phyloP scores from a whole-genome alignment of 2,113 vertebrate species.

The Saiga tatarica region DNA sequence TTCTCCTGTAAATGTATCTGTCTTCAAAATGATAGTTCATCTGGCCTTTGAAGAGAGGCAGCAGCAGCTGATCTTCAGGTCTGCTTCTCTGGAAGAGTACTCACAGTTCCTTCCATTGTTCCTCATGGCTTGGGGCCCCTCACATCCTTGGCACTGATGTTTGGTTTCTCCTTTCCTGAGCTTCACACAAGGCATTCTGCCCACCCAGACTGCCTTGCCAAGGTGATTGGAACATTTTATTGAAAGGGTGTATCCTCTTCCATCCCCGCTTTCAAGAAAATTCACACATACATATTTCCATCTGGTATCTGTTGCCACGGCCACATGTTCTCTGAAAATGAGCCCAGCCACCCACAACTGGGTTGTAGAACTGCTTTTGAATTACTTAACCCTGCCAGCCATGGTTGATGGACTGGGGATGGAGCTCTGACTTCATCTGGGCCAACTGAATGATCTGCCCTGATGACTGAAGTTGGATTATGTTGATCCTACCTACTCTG shows the following conservation, averaged over 20 bases:
- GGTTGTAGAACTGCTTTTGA: neutral
- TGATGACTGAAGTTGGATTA: neutral
- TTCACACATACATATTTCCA: neutral
- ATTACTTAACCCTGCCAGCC: neutral
- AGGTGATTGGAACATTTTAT: neutral
- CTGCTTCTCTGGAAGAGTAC: neutral
- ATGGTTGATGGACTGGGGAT: neutral
- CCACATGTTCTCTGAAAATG: neutral
- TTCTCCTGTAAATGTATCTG: neutral
- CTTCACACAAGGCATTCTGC: neutral
- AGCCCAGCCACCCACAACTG: neutral
- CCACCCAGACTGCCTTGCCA: neutral
- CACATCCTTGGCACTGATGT: neutral
- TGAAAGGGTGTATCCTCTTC: neutral
- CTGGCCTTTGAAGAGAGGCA: neutral
- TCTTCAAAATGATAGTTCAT: neutral
- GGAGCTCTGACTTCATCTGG: neutral
- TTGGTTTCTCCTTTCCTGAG: neutral
- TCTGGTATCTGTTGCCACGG: neutral
- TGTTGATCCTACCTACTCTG: neutral
- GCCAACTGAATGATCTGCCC: neutral
- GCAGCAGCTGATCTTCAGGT: neutral
- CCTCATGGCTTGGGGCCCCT: neutral
- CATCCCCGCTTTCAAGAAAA: neutral
- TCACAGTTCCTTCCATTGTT: neutral